Conservation (phyloP, 2,797 vertebrate genomes). For the Lepidocolaptes lacrymiger region DNA sequence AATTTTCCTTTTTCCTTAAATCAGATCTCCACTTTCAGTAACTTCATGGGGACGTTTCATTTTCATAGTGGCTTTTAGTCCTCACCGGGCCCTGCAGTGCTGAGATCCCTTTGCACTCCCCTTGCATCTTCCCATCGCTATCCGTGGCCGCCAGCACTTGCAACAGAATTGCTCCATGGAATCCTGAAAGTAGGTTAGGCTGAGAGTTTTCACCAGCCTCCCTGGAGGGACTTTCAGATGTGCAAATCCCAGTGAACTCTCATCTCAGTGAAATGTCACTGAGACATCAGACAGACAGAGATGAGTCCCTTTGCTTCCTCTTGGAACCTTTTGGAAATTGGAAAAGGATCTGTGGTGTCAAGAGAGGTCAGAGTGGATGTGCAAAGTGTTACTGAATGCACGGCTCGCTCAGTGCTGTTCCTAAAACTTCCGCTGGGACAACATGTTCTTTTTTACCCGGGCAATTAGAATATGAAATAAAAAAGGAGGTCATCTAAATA, state of each 20-base stretch:
- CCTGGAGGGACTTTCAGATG: constrained; percentile 26
- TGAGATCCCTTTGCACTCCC: background rate
- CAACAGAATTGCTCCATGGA: background rate
- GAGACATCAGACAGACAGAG: background rate
- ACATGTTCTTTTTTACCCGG: background rate
- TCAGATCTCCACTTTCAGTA: background rate
- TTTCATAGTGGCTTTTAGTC: background rate
- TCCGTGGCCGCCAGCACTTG: rapidly evolving
- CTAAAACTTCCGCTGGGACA: background rate
- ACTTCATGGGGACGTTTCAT: background rate
- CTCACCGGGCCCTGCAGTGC: background rate
- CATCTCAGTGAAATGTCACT: background rate
- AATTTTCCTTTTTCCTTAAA: background rate
- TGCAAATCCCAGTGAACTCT: constrained; percentile 45
- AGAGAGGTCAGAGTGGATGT: background rate
- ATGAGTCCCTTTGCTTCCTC: background rate
- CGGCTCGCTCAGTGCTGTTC: background rate
- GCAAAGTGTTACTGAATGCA: background rate
- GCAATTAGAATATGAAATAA: constrained; percentile 20
- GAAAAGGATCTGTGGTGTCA: background rate
- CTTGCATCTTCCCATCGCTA: background rate
- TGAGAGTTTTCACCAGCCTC: background rate
- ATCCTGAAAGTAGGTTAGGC: constrained; percentile 6
- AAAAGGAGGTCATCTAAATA: background rate
- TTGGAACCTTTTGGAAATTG: constrained; percentile 14